Percentiles rank a stretch among this genome's conserved stretches.
These are phyloP conservation scores for Trachelus tabidus DNA, from an alignment of 2,888 invertebrate genomes.

Conservation along the genomic window DNA sequence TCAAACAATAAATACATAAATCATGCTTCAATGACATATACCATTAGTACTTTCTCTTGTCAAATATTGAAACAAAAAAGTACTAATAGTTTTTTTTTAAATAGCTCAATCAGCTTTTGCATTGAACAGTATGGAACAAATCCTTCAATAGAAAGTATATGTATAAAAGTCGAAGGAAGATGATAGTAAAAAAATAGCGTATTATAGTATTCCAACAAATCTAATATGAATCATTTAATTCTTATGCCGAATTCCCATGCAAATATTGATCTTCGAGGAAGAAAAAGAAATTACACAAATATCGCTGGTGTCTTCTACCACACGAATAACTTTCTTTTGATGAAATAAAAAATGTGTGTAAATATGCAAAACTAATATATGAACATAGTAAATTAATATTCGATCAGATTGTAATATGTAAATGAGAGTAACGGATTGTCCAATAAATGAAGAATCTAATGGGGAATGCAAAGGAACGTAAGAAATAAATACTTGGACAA, in stretches of 20 bases:
- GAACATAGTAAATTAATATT: not conserved
- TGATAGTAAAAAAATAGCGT: not conserved
- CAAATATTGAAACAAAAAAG: not conserved
- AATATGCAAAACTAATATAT: not conserved
- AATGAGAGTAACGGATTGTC: not conserved
- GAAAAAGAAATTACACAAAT: not conserved
- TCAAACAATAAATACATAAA: not conserved
- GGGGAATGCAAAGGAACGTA: not conserved
- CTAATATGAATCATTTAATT: not conserved
- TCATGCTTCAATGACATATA: not conserved
- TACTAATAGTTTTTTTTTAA: not conserved
- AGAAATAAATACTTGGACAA: conserved; percentile 3
- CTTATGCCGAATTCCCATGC: not conserved
- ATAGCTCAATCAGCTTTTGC: not conserved
- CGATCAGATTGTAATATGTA: not conserved
- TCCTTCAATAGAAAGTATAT: not conserved
- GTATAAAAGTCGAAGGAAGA: not conserved
- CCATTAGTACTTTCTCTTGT: not conserved
- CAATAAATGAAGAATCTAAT: not conserved
- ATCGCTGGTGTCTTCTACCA: not conserved
- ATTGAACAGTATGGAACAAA: not conserved
- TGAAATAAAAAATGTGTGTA: not conserved
- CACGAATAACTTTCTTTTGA: not conserved
- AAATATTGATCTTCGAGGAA: not conserved
- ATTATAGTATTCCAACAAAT: not conserved